A percentile compares a stretch with the other conserved stretches of the same genome.
phyloP scores from a whole-genome alignment of 1,140 invertebrate genomes.

The Scylla paramamosain region DNA sequence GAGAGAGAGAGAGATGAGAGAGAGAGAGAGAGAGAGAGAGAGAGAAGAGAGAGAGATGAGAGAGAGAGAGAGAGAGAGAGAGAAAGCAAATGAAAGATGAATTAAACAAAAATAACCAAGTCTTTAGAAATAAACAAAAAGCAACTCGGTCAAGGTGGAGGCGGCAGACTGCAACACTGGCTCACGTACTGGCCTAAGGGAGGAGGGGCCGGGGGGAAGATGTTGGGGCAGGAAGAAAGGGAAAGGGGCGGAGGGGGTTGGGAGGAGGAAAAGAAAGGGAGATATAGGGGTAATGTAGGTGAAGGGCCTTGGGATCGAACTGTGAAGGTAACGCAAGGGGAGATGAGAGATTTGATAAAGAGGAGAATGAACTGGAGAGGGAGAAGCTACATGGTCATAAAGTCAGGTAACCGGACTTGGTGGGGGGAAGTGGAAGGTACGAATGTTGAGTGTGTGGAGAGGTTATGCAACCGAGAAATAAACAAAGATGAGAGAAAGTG shows the following conservation, averaged over 20 bases:
- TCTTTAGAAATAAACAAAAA: not conserved
- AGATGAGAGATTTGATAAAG: not conserved
- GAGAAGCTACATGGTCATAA: too few relatives aligned
- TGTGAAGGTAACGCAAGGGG: not conserved
- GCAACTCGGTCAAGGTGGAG: not conserved
- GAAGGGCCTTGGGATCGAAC: not conserved
- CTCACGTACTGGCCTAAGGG: not conserved
- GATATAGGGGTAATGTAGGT: not conserved
- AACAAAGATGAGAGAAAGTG: too few relatives aligned
- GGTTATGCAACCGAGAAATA: too few relatives aligned
- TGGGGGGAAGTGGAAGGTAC: too few relatives aligned
- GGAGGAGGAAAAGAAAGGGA: not conserved
- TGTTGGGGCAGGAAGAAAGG: not conserved
- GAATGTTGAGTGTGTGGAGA: too few relatives aligned
- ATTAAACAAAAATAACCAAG: not conserved
- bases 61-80: not conserved
- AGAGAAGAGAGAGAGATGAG: not conserved
- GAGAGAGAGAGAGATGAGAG: not conserved
- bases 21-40: slow-evolving; percentile 11
- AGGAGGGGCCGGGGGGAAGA: not conserved
- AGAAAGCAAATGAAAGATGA: not conserved
- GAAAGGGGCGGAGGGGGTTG: not conserved
- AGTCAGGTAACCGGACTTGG: too few relatives aligned
- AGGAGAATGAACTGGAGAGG: too few relatives aligned
- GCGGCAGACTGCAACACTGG: not conserved